Conservation (phyloP, 92 coral and sea anemone genomes). For the Parazoanthus swiftii region DNA sequence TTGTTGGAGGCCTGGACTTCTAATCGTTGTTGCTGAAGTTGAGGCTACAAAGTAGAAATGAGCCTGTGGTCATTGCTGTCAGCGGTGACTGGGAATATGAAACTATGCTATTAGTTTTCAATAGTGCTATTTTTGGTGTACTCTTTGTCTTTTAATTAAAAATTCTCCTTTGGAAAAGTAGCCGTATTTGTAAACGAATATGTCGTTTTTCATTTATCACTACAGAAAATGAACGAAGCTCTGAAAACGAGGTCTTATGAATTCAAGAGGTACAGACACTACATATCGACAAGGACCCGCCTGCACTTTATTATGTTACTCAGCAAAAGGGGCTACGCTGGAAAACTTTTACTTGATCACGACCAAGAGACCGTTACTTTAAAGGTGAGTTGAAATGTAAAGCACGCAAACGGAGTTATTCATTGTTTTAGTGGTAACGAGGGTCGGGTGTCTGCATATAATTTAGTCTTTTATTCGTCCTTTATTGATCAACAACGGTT, state of each 20-base stretch:
- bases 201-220: neutral
- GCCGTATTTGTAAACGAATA: neutral
- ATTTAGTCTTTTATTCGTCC: too few relatives aligned
- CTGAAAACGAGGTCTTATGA: slow-evolving; percentile 16
- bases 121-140: too few relatives aligned
- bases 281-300: slow-evolving; percentile 15
- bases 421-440: neutral
- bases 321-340: slow-evolving; percentile 40
- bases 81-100: too few relatives aligned
- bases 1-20: too few relatives aligned
- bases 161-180: too few relatives aligned
- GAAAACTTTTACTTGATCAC: slow-evolving; percentile 40
- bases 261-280: slow-evolving; percentile 1
- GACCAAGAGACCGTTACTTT: slow-evolving; percentile 25
- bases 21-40: too few relatives aligned
- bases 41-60: too few relatives aligned
- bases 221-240: slow-evolving; percentile 8
- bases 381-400: slow-evolving; percentile 37
- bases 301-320: slow-evolving; percentile 36
- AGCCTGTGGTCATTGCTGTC: too few relatives aligned
- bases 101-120: too few relatives aligned
- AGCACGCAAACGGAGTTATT: neutral
- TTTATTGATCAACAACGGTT: too few relatives aligned
- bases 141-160: too few relatives aligned
- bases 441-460: neutral